phyloP scores from a whole-genome alignment of 2,113 vertebrate species.

The Nothoprocta perdicaria region DNA sequence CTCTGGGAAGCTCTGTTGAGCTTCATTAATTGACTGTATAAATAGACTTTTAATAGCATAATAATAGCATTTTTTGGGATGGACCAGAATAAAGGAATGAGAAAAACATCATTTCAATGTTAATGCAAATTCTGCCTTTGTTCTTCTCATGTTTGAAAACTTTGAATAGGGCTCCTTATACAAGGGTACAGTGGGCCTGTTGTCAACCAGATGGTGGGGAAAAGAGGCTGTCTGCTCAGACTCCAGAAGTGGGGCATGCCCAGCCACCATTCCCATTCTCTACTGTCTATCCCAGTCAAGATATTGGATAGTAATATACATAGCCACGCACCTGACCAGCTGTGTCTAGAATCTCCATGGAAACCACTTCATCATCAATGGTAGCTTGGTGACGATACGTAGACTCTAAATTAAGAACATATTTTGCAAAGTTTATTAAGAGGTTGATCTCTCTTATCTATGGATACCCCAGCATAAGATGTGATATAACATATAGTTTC shows the following conservation, averaged over 20 bases:
- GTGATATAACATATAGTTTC: background rate
- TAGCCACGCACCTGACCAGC: slow-evolving; percentile 91
- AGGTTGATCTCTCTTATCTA: background rate
- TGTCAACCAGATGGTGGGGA: background rate
- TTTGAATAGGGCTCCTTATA: background rate
- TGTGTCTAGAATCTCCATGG: slow-evolving; percentile 98
- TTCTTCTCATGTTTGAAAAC: background rate
- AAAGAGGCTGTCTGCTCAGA: background rate
- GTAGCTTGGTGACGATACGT: slow-evolving; percentile 96
- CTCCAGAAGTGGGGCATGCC: background rate
- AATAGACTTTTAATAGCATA: background rate
- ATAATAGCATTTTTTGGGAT: background rate
- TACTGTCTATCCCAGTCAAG: background rate
- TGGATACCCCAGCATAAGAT: background rate
- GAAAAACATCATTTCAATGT: background rate
- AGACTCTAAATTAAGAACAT: slow-evolving; percentile 84
- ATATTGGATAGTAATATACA: background rate
- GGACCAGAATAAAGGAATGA: background rate
- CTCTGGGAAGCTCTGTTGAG: background rate
- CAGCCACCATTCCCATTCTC: background rate
- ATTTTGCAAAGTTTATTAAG: background rate
- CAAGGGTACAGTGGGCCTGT: background rate
- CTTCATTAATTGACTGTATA: background rate
- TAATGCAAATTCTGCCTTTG: background rate
- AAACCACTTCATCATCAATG: slow-evolving; percentile 94